Conservation (phyloP, 2,888 invertebrate species). For the Caenorhabditis becei region DNA sequence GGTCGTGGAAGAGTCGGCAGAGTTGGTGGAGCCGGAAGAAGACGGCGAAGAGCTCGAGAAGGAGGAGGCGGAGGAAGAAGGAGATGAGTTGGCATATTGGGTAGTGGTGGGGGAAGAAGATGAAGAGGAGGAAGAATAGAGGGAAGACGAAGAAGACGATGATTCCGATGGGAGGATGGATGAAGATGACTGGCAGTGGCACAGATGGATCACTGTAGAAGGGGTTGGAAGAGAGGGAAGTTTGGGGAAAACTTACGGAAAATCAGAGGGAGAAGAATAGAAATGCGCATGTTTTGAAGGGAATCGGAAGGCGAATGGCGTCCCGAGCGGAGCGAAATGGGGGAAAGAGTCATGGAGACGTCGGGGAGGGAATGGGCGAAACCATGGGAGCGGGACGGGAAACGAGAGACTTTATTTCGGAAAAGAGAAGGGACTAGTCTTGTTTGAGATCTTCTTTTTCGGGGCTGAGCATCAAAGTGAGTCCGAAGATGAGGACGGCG, state of each 20-base stretch:
- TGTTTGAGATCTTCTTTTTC: conserved; percentile 32
- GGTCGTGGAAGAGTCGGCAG: background rate
- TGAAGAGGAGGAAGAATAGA: conserved; percentile 4
- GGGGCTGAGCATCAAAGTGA: conserved; percentile 45
- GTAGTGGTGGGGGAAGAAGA: conserved; percentile 4
- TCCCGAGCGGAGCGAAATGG: background rate
- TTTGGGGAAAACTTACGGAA: conserved; percentile 1
- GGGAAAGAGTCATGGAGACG: background rate
- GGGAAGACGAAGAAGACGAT: background rate
- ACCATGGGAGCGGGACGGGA: conserved; percentile 26
- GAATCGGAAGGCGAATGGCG: conserved; percentile 15
- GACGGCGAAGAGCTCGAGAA: background rate
- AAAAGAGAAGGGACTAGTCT: conserved; percentile 10
- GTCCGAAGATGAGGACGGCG: conserved; percentile 36
- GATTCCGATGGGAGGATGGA: too few relatives aligned
- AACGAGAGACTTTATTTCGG: background rate
- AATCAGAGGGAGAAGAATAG: background rate
- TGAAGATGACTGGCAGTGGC: conserved; percentile 9
- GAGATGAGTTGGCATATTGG: conserved; percentile 19
- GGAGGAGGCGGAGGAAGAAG: background rate
- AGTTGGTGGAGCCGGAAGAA: conserved; percentile 12
- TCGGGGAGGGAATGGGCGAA: conserved; percentile 19
- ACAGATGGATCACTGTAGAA: conserved; percentile 8
- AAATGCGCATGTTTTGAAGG: conserved; percentile 5
- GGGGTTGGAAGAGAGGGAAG: background rate